Conservation (phyloP, 1,140 invertebrate genomes). For the Drosophila fuyamai region DNA sequence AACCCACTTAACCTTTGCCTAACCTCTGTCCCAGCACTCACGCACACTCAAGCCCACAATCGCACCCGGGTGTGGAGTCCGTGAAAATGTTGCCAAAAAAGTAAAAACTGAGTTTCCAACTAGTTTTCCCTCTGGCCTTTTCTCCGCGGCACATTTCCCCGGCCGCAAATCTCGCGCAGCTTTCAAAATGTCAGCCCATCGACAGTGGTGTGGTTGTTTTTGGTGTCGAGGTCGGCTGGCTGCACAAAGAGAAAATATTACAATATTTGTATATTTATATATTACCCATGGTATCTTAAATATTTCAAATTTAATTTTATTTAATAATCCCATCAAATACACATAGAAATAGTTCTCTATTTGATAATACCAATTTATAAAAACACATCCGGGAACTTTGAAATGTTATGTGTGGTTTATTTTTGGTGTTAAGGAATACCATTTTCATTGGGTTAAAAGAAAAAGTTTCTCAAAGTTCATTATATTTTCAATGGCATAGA, state of each 20-base stretch:
- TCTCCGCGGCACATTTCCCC: conserved; percentile 21
- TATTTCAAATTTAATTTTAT: too few species aligned
- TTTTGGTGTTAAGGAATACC: neutral
- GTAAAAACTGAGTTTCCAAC: conserved; percentile 33
- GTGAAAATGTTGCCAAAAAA: conserved; percentile 42
- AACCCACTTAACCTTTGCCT: conserved; percentile 55
- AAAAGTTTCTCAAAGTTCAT: too few species aligned
- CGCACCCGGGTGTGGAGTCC: conserved; percentile 8
- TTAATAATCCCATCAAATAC: too few species aligned
- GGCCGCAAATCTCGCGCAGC: conserved; percentile 48
- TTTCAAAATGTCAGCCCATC: conserved; percentile 55
- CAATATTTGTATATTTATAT: too few species aligned
- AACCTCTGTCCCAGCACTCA: conserved; percentile 50
- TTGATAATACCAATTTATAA: too few species aligned
- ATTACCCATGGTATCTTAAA: too few species aligned
- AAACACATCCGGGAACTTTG: too few species aligned
- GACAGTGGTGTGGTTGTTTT: conserved; percentile 10
- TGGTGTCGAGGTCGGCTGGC: conserved; percentile 51
- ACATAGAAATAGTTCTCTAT: too few species aligned
- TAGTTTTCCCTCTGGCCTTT: conserved; percentile 30
- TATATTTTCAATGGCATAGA: too few species aligned
- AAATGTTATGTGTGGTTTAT: neutral
- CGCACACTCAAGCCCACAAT: neutral
- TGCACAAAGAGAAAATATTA: conserved; percentile 2
- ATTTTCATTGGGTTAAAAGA: too few species aligned